phyloP scores from a whole-genome alignment of 2,888 invertebrate species.

The Heliconius erato region DNA sequence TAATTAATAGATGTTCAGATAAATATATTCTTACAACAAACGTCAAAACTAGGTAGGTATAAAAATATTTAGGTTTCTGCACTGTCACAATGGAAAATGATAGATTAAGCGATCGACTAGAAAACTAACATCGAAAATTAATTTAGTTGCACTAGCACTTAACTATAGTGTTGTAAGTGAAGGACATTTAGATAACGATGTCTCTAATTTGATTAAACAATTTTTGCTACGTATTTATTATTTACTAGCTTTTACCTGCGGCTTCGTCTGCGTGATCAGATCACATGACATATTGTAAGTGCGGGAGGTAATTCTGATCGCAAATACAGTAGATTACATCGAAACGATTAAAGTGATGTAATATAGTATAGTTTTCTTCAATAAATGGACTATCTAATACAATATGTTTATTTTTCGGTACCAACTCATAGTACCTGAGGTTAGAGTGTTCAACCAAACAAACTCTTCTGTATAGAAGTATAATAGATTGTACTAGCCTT shows the following conservation, averaged over 20 bases:
- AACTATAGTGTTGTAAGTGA: conserved; percentile 2
- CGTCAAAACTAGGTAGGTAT: background rate
- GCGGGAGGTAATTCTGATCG: background rate
- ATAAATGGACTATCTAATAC: background rate
- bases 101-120: background rate
- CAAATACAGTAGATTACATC: background rate
- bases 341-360: background rate
- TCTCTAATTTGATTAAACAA: conserved; percentile 11
- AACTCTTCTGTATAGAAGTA: background rate
- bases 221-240: background rate
- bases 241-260: background rate
- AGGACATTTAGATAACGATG: conserved; percentile 5
- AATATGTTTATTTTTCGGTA: too few relatives aligned
- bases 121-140: background rate
- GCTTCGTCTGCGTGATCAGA: background rate
- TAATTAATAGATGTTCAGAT: background rate
- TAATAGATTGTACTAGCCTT: background rate
- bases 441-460: too few relatives aligned
- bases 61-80: background rate
- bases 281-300: background rate
- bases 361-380: background rate
- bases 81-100: background rate
- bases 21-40: background rate
- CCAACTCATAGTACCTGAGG: too few relatives aligned
- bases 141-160: background rate